Base-by-base conservation (phyloP, 2,888 invertebrate genomes). In the Dolichomitus sp. region DNA sequence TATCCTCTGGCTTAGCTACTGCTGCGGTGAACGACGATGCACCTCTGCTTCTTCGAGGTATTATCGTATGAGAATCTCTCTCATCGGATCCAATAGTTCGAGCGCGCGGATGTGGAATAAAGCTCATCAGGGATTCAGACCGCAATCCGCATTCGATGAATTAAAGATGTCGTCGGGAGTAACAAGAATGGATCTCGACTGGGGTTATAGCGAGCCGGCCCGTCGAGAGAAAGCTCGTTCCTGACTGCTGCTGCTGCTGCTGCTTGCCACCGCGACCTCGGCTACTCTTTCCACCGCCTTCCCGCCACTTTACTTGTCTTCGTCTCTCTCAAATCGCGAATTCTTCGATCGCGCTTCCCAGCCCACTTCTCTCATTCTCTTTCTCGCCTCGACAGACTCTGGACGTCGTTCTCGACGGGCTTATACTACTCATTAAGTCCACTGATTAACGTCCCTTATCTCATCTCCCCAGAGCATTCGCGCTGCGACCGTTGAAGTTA, bases 61-160 rank as follows among this genome's bases (percentile, higher is more conserved):
- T 92, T 91, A 91, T 91, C 90, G 92, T 90, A 92, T 91, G 91
- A 91, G 91, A 92, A 92, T 90, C 90, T 90, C 76, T 80, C 84
- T 80, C 85, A 92, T 92, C 91, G 90, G 86, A 91, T 92, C 92
- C 92, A 90, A 93, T 92, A 92, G 92, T 90, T 93, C 87, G 89
- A 89, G 90, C 90, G 90, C 90, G 90, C 89, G 90, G 92, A 93
- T 91, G 92, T 92, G 93, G 92, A 93, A 92, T 93, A 92, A 92
- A 92, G 90, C 92, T 93, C 92, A 92, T 93, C 91, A 91, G 88
- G 89, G 89, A 93, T 93, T 93, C 93, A 93, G 89, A 87, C 93
- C 90, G 90, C 92, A 92, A 93, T 92, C 92, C 93, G 92, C 90
- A 92, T 92, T 92, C 92, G 91, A 92, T 93, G 93, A 93, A 93